Evolutionary conservation across 2,113 vertebrate genomes (phyloP), one percentile per base, ranked within the genome.

Genomic region (Pedetes capensis): DNA sequence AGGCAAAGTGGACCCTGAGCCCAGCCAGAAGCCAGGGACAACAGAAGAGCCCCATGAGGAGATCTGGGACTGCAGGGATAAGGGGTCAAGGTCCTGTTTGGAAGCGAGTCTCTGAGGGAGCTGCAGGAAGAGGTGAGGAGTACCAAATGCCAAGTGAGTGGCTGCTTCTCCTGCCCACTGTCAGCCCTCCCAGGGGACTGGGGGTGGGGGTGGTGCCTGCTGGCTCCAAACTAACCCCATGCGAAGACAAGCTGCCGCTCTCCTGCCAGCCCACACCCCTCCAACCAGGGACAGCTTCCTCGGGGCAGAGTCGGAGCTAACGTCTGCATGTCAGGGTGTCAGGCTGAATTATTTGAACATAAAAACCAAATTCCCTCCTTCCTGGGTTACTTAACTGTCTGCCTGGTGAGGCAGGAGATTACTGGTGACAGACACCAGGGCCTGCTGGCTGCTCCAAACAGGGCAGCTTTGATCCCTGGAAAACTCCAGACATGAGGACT

Each of bases 331-430:
- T 64, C 2, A 0, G 84, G 49, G 27, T 95, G 92, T 92, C 78
- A 64, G 37, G 71, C 92, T 95, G 95, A 97, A 97, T 97, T 96
- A 97, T 39, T 39, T 57, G 91, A 91, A 74, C 96, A 97, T 96
- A 85, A 94, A 94, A 96, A 93, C 89, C 91, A 96, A 97, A 96
- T 91, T 83, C 76, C 88, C 37, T 91, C 51, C 69, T 75, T 94
- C 92, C 92, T 20, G 88, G 32, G 96, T 49, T 95, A 95, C 93
- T 97, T 79, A 74, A 91, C 94, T 57, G 59, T 96, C 96, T 96
- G 83, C 93, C 95, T 85, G 94, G 83, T 6, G 22, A 93, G 94
- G 87, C 83, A 8, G 37, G 88, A 91, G 83, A 68, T 91, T 82
- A 34, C 61, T 8, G 12, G 92, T 96, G 82, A 78, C 96, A 96